phyloP scores from a whole-genome alignment of 2,888 invertebrate genomes.

The Tenthredo amoena region DNA sequence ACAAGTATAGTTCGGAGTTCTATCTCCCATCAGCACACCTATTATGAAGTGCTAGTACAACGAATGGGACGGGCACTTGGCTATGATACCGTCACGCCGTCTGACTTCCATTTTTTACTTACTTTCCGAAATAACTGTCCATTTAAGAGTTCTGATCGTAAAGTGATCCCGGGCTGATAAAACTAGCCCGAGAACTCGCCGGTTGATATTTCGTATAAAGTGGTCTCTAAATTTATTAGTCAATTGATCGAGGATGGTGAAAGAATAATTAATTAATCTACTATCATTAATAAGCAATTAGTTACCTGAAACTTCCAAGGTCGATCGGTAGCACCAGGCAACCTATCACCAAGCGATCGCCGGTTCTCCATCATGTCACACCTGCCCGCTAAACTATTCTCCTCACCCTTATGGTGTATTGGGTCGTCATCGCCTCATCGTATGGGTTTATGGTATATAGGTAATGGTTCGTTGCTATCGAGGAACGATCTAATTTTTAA shows the following conservation, averaged over 20 bases:
- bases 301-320: background rate
- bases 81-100: constrained; percentile 52
- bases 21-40: constrained; percentile 51
- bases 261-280: constrained; percentile 11
- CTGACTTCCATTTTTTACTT: constrained; percentile 29
- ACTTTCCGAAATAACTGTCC: background rate
- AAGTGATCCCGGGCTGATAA: too few species aligned
- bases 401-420: background rate
- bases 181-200: background rate
- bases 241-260: background rate
- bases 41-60: constrained; percentile 53
- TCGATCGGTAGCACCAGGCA: constrained; percentile 8
- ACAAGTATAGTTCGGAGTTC: constrained; percentile 33
- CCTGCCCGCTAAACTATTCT: constrained; percentile 31
- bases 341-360: constrained; percentile 12
- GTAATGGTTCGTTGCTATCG: background rate
- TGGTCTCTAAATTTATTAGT: background rate
- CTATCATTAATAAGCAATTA: constrained; percentile 20
- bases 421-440: constrained; percentile 1
- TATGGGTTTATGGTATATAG: background rate
- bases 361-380: constrained; percentile 33
- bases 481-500: background rate
- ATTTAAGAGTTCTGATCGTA: background rate
- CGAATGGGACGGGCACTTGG: constrained; percentile 51
- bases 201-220: background rate